These are phyloP conservation scores for Cheilosia pagana DNA, from an alignment of 2,888 invertebrate genomes.

Conservation along the genomic window DNA sequence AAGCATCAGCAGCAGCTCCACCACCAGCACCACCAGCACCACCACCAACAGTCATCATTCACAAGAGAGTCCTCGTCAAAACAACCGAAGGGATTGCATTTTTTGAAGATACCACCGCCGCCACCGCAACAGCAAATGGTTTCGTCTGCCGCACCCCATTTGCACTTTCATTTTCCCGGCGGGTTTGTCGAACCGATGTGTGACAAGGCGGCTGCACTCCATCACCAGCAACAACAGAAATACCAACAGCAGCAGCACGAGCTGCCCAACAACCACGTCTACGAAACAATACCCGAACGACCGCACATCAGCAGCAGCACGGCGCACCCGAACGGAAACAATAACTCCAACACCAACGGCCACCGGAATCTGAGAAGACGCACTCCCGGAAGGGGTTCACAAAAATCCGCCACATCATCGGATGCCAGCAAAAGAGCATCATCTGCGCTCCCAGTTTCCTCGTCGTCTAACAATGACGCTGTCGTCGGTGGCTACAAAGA, in stretches of 20 bases:
- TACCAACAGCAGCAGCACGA: constrained; percentile 75
- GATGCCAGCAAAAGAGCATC: constrained; percentile 63
- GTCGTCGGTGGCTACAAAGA: constrained; percentile 39
- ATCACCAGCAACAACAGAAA: constrained; percentile 61
- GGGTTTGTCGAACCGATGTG: constrained; percentile 77
- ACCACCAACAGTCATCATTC: constrained; percentile 56
- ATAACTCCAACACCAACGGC: constrained; percentile 53
- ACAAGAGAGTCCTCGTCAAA: constrained; percentile 58
- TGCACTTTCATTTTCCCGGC: constrained; percentile 77
- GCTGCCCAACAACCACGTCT: constrained; percentile 77
- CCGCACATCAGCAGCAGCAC: constrained; percentile 60
- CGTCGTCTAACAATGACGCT: constrained; percentile 42
- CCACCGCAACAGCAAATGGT: constrained; percentile 70
- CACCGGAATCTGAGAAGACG: constrained; percentile 70
- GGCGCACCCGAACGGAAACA: constrained; percentile 55
- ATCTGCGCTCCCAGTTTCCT: constrained; percentile 42
- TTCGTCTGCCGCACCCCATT: constrained; percentile 64
- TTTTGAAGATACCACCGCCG: constrained; percentile 76
- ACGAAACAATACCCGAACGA: constrained; percentile 78
- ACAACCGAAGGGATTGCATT: constrained; percentile 72
- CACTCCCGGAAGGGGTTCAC: constrained; percentile 65
- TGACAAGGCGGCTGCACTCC: constrained; percentile 69
- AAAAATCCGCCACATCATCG: constrained; percentile 59
- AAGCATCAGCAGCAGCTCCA: constrained; percentile 63
- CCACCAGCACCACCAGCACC: neutral